Evolutionary conservation across 2,113 vertebrate species (phyloP), one percentile per base, ranked within the genome.

Genomic region (Aldabrachelys gigantea): DNA sequence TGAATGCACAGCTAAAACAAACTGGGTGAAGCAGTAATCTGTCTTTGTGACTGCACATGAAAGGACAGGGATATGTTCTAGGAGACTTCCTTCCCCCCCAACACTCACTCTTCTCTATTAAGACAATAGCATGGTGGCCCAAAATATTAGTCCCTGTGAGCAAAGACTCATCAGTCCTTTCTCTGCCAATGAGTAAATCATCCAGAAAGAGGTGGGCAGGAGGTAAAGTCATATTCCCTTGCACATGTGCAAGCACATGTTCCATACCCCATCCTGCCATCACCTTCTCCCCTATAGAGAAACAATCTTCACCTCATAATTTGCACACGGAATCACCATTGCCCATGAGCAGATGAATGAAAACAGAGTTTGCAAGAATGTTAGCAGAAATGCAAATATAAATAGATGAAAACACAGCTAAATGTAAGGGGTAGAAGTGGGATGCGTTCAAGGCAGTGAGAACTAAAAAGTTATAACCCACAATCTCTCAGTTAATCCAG

Each of bases 191-290:
- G 12, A 47, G 24, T 78, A 78, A 47, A 47, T 47, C 41, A 78
- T 47, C 22, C 21, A 75, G 22, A 44, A 47, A 78, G 10, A 22
- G 75, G 25, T 78, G 24, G 11, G n/a, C 25, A 56, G 49, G 21
- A 88, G 47, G 78, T 76, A 93, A 86, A 92, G 85, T 83, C 72
- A 93, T 85, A 89, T 16, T 16, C 16, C 83, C 85, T 89, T 90
- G 84, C 87, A 93, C 87, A 19, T 9, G 65, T 38, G 19, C 35
- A n/a, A 8, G 84, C 87, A 93, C 87, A 19, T 9, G 35, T 38
- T 19, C 35, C 65, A 4, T 72, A 19, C 9, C n/a, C n/a, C 35
- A 69, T 69, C 35, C 62, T 65, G 62, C 31, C 16, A 12, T 62
- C 14, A 6, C 62, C 31, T 65, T 25, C 56, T 27, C 25, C 56